A percentile compares a stretch with the other conserved stretches of the same genome.
Conservation (phyloP, 2,797 vertebrate genomes). For the Eulemur rubriventer region DNA sequence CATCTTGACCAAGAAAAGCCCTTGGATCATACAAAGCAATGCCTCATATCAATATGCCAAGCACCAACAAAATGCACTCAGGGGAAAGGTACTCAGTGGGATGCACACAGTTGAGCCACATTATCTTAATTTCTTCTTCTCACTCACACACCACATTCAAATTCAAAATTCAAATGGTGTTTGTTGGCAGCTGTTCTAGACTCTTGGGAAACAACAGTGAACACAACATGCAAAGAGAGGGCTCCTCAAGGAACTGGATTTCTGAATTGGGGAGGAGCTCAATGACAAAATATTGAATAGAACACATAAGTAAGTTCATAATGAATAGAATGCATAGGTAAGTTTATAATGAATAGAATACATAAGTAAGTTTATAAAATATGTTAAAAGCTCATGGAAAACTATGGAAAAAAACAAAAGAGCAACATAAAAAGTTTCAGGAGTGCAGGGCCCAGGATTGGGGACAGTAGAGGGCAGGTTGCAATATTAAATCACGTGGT, state of each 20-base stretch:
- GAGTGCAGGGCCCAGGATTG: background rate
- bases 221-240: background rate
- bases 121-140: slow-evolving; percentile 51
- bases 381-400: background rate
- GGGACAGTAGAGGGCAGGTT: background rate
- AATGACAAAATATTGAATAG: slow-evolving; percentile 36
- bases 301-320: background rate
- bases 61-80: background rate
- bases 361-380: background rate
- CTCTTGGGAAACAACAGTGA: slow-evolving; percentile 17
- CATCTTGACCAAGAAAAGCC: slow-evolving; percentile 44
- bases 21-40: slow-evolving; percentile 32
- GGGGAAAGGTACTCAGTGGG: background rate
- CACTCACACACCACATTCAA: slow-evolving; percentile 1
- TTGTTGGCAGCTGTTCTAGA: slow-evolving; percentile 28
- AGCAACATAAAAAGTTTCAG: background rate
- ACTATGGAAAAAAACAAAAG: background rate
- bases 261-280: background rate
- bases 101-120: background rate
- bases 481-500: background rate
- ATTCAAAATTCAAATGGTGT: slow-evolving; percentile 47
- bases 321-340: background rate
- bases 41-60: background rate
- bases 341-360: background rate
- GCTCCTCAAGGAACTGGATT: background rate